A percentile compares a stretch with the other conserved stretches of the same genome.
These are phyloP conservation scores for Euwallacea fornicatus DNA, from an alignment of 1,140 invertebrate genomes.

Conservation along the genomic window DNA sequence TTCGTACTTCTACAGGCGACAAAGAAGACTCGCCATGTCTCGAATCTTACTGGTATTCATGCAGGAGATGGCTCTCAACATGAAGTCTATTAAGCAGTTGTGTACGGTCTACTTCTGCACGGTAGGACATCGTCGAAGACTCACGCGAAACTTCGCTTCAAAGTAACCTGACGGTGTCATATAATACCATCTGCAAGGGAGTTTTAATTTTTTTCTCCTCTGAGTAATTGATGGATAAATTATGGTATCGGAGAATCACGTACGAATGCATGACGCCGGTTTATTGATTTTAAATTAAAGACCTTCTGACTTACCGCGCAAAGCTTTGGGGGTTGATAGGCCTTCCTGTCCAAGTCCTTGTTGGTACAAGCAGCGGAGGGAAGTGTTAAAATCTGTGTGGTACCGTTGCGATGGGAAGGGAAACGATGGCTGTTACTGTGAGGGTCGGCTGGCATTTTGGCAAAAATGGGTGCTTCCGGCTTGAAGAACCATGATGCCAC, in stretches of 20 bases:
- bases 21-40: not conserved
- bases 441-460: conserved; percentile 41
- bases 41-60: not conserved
- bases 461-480: conserved; percentile 49
- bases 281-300: no score
- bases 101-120: conserved; percentile 9
- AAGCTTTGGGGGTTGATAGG: conserved; percentile 53
- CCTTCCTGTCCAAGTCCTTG: conserved; percentile 35
- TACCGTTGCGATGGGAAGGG: not conserved
- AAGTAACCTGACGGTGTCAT: conserved; percentile 20
- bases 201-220: conserved; percentile 13
- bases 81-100: conserved; percentile 12
- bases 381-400: not conserved
- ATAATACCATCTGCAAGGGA: conserved; percentile 20
- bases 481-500: conserved; percentile 57
- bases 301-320: conserved; percentile 52
- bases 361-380: not conserved
- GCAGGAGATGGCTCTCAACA: conserved; percentile 14
- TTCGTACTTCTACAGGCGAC: not conserved
- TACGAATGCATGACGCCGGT: no score
- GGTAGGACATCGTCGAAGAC: conserved; percentile 19
- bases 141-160: conserved; percentile 13
- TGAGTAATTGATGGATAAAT: conserved; percentile 5
- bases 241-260: conserved; percentile 4
- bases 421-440: not conserved